phyloP scores from a whole-genome alignment of 2,888 invertebrate genomes.

The Caradrina kadenii region DNA sequence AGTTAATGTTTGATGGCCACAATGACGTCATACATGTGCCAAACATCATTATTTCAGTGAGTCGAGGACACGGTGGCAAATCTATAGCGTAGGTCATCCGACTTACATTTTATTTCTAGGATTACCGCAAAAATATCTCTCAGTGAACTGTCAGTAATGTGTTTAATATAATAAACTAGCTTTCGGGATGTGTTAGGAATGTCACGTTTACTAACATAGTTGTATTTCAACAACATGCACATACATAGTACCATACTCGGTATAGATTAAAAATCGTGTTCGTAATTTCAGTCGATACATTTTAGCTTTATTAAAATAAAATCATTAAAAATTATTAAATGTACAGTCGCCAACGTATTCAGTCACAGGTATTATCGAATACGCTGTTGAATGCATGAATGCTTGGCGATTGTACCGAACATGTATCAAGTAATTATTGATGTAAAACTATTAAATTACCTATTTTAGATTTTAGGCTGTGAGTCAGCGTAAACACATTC shows the following conservation, averaged over 20 bases:
- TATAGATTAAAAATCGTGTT: constrained; percentile 82
- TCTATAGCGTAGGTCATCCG: constrained; percentile 62
- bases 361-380: constrained; percentile 41
- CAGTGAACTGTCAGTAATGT: constrained; percentile 57
- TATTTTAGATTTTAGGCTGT: constrained; percentile 88
- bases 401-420: constrained; percentile 67
- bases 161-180: constrained; percentile 71
- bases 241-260: constrained; percentile 75
- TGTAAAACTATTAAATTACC: constrained; percentile 78
- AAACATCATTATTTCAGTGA: constrained; percentile 74
- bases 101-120: constrained; percentile 48
- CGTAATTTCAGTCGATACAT: constrained; percentile 81
- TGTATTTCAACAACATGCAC: constrained; percentile 77
- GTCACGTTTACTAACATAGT: constrained; percentile 77
- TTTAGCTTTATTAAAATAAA: constrained; percentile 75
- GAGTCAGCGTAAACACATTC: constrained; percentile 87
- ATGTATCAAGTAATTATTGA: constrained; percentile 80
- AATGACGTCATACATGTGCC: constrained; percentile 75
- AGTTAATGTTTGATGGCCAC: constrained; percentile 58
- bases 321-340: constrained; percentile 59
- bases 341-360: constrained; percentile 63
- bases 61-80: constrained; percentile 69
- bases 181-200: constrained; percentile 77
- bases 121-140: constrained; percentile 56
- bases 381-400: constrained; percentile 36